Conservation (phyloP, 2,113 vertebrate genomes). For the Xiphias gladius region DNA sequence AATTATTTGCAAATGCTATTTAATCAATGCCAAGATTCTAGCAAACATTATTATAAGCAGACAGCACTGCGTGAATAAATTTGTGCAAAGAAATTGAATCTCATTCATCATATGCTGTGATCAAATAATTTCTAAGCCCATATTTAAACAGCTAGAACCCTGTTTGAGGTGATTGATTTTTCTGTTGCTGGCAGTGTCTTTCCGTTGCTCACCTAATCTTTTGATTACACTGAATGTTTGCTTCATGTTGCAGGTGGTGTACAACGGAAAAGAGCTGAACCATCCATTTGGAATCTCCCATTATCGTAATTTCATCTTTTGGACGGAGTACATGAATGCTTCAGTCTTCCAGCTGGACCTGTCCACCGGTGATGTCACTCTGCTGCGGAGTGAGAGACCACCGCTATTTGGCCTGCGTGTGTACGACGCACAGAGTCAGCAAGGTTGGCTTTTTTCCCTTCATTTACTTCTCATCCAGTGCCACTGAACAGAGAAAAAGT, state of each 20-base stretch:
- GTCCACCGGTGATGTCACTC: slow-evolving; percentile 88
- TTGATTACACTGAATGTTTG: slow-evolving; percentile 40
- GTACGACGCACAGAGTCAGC: slow-evolving; percentile 94
- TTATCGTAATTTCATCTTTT: slow-evolving; percentile 93
- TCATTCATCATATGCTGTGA: slow-evolving; percentile 67
- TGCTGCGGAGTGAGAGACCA: slow-evolving; percentile 93
- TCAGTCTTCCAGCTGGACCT: slow-evolving; percentile 97
- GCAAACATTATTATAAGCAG: slow-evolving; percentile 73
- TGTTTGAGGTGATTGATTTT: slow-evolving; percentile 54
- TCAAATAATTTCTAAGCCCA: slow-evolving; percentile 56
- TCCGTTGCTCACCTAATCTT: slow-evolving; percentile 39
- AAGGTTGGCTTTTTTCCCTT: slow-evolving; percentile 86
- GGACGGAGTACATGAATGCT: slow-evolving; percentile 99
- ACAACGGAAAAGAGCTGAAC: slow-evolving; percentile 96
- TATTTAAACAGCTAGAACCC: slow-evolving; percentile 53
- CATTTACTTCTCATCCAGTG: slow-evolving; percentile 16
- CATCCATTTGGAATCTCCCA: slow-evolving; percentile 98
- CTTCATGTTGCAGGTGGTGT: slow-evolving; percentile 88
- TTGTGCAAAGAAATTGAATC: slow-evolving; percentile 66
- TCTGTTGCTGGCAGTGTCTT: slow-evolving; percentile 15
- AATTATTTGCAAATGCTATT: slow-evolving; percentile 75
- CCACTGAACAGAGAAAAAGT: slow-evolving; percentile 50
- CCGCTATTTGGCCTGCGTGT: slow-evolving; percentile 96
- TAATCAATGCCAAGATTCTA: slow-evolving; percentile 69
- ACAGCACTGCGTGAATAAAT: slow-evolving; percentile 58